These are phyloP conservation scores for Drosophila diplacantha DNA, from an alignment of 2,888 invertebrate species.

Conservation along the genomic window DNA sequence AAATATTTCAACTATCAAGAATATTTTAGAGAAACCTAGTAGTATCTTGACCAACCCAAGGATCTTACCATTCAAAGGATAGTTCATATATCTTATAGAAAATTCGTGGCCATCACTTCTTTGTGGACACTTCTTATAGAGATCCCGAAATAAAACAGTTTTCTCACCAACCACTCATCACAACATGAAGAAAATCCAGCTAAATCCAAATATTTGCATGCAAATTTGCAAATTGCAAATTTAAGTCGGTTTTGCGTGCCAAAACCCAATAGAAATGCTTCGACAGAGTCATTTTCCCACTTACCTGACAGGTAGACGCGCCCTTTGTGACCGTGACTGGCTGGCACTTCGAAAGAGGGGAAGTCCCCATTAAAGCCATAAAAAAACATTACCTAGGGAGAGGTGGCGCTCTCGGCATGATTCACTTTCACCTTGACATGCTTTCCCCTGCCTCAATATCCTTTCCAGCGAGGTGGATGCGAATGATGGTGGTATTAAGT, in stretches of 20 bases:
- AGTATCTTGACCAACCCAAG: background rate
- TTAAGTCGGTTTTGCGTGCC: constrained; percentile 50
- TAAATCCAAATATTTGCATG: constrained; percentile 24
- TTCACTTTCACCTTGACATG: constrained; percentile 53
- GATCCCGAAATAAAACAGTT: background rate
- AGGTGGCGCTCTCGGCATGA: constrained; percentile 19
- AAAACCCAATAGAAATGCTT: constrained; percentile 30
- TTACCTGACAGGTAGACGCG: constrained; percentile 27
- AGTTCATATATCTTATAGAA: no score
- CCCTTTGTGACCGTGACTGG: constrained; percentile 15
- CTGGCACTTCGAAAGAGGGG: constrained; percentile 7
- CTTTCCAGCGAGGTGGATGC: constrained; percentile 34
- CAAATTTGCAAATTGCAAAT: constrained; percentile 38
- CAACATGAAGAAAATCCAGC: constrained; percentile 1
- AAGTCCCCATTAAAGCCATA: constrained; percentile 20
- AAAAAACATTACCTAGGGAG: constrained; percentile 15
- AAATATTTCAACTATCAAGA: background rate
- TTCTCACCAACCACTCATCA: background rate
- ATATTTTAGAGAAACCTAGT: background rate
- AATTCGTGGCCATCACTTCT: background rate
- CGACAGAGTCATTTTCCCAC: constrained; percentile 6
- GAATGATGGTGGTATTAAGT: constrained; percentile 22
- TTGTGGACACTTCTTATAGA: background rate
- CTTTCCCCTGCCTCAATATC: constrained; percentile 38
- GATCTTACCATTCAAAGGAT: no score